Conservation (phyloP, 2,888 invertebrate genomes). For the Cryptops parisi region DNA sequence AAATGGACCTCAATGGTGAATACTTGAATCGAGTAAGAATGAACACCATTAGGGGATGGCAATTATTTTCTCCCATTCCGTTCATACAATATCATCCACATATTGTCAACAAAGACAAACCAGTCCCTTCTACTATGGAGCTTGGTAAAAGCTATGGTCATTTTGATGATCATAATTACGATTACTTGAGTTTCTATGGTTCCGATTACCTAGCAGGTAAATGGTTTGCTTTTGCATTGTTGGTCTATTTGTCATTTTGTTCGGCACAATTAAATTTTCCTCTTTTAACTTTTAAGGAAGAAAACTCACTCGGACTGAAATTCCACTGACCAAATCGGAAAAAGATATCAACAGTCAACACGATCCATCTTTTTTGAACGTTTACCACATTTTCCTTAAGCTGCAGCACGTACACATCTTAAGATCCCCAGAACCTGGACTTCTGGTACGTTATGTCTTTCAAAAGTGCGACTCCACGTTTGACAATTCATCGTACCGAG, state of each 20-base stretch:
- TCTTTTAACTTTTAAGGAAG: conserved; percentile 38
- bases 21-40: conserved; percentile 87
- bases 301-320: conserved; percentile 39
- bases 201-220: conserved; percentile 59
- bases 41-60: conserved; percentile 79
- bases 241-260: too few species aligned
- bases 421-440: conserved; percentile 64
- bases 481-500: conserved; percentile 3
- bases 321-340: conserved; percentile 49
- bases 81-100: conserved; percentile 73
- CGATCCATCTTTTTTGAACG: conserved; percentile 22
- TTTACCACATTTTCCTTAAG: conserved; percentile 55
- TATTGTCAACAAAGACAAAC: conserved; percentile 25
- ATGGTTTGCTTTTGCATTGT: too few species aligned
- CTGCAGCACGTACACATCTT: conserved; percentile 52
- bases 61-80: conserved; percentile 82
- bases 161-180: conserved; percentile 57
- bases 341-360: conserved; percentile 38
- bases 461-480: conserved; percentile 24
- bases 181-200: conserved; percentile 65
- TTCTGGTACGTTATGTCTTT: conserved; percentile 41
- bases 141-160: conserved; percentile 60
- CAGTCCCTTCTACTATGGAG: conserved; percentile 41
- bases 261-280: too few species aligned
- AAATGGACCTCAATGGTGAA: conserved; percentile 57